Evolutionary conservation across 1,140 invertebrate species (phyloP).

Genomic region (Drosophila serrata): DNA sequence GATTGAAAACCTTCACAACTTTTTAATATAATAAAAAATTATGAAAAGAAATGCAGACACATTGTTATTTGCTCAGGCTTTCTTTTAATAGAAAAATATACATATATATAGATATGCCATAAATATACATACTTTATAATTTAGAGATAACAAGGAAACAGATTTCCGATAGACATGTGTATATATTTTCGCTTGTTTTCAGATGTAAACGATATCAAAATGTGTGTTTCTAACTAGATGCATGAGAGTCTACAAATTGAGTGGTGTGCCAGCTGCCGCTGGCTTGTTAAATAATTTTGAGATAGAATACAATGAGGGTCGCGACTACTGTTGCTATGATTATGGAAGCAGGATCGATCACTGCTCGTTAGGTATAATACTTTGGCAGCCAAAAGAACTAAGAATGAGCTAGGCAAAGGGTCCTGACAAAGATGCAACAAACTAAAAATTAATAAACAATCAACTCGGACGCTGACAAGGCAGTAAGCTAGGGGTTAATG

Average conservation of each 20-base stretch:
- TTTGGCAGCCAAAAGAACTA: slow-evolving; percentile 60
- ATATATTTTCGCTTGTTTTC: slow-evolving; percentile 37
- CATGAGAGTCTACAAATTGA: slow-evolving; percentile 52
- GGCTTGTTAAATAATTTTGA: slow-evolving; percentile 58
- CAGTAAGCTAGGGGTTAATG: slow-evolving; percentile 68
- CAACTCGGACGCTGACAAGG: slow-evolving; percentile 66
- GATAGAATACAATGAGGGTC: slow-evolving; percentile 43
- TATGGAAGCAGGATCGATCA: slow-evolving; percentile 15
- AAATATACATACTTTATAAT: slow-evolving; percentile 57
- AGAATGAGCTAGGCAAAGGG: slow-evolving; percentile 35
- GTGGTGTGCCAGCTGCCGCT: slow-evolving; percentile 17
- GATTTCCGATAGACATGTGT: slow-evolving; percentile 40
- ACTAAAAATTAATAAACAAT: slow-evolving; percentile 59
- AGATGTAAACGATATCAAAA: slow-evolving; percentile 54
- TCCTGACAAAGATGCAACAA: slow-evolving; percentile 44
- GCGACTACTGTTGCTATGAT: slow-evolving; percentile 23
- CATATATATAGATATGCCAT: slow-evolving; percentile 59
- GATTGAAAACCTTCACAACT: not conserved
- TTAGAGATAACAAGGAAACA: slow-evolving; percentile 65
- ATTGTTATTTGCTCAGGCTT: slow-evolving; percentile 49
- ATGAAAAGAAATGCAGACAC: not conserved
- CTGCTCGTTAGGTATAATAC: slow-evolving; percentile 71
- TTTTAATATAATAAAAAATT: not conserved
- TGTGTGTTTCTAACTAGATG: slow-evolving; percentile 44
- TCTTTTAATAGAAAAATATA: slow-evolving; percentile 79